Evolutionary conservation across 2,888 invertebrate genomes (phyloP), one percentile per base, ranked within the genome.

Genomic region (Aphodius sticticus): DNA sequence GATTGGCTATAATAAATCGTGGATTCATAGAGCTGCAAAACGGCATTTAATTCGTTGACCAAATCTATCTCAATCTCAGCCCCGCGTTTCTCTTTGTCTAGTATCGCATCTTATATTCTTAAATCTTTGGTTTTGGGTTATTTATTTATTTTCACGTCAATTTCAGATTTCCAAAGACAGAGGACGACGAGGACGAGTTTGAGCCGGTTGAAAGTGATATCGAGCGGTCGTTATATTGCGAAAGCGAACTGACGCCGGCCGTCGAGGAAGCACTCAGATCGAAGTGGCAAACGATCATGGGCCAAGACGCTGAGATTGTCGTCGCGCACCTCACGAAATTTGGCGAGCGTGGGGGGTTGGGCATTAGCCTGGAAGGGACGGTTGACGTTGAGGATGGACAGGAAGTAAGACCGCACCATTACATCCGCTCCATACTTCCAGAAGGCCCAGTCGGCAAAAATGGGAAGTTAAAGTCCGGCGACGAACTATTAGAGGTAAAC

Each of bases 381-480:
- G 99, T 99, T 70, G 99, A 99, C 89, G 98, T 99, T 78, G 97
- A 98, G 89, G 95, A 96, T 87, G 99, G 99, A 0, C 93, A 96
- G 79, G 99, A 99, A 91, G 97, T 99, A 71, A 93, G 99, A 80
- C 99, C 99, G 2, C 99, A 99, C 90, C 99, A 99, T 91, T 99
- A 99, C 89, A 99, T 99, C 87, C 94, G 99, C 84, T 97, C 97
- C 78, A 98, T 99, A 86, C 91, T 99, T 85, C 95, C 96, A n/a
- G 98, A 99, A 89, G 99, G 99, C 0, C 99, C 99, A 0, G 99
- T 99, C 2, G 99, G 99, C 6, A 93, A 95, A 83, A 98, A 97
- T 86, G 96, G 94, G 6, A 93, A 94, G 76, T 92, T 99, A 69
- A 93, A 94, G 83, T 97, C 98, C 14, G 99, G 99, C 0, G 99